phyloP scores from a whole-genome alignment of 2,113 vertebrate species.

The Sciurus niger region DNA sequence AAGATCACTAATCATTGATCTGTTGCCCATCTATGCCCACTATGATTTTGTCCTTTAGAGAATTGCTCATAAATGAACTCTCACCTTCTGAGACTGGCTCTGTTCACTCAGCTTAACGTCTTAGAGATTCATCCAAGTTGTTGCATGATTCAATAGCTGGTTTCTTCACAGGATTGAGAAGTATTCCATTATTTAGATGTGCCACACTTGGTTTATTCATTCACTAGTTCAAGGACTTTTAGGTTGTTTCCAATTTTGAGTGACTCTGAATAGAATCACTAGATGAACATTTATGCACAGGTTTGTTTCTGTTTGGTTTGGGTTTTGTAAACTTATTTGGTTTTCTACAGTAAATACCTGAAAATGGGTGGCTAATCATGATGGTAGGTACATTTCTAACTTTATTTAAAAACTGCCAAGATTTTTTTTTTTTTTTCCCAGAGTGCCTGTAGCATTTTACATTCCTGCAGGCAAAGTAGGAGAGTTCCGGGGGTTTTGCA shows the following conservation, averaged over 20 bases:
- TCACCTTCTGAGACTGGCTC: not conserved
- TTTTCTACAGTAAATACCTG: conserved; percentile 24
- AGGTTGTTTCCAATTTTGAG: not conserved
- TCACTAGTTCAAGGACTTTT: conserved; percentile 26
- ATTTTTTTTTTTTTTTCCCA: not conserved
- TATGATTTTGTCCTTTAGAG: not conserved
- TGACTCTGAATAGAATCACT: conserved; percentile 19
- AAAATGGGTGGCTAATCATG: not conserved
- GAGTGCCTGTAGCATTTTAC: not conserved
- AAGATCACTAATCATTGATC: not conserved
- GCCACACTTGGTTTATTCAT: not conserved
- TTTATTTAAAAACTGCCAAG: not conserved
- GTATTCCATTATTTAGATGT: conserved; percentile 6
- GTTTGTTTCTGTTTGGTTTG: not conserved
- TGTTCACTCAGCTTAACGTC: not conserved
- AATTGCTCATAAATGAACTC: conserved; percentile 15
- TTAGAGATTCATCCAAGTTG: conserved; percentile 20
- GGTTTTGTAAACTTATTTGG: not conserved
- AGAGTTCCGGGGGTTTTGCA: not conserved
- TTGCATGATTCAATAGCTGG: not conserved
- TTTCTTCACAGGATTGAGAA: not conserved
- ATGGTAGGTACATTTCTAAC: not conserved
- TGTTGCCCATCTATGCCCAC: not conserved
- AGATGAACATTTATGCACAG: conserved; percentile 47
- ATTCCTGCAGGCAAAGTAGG: not conserved